These are phyloP conservation scores for Argya squamiceps DNA, from an alignment of 2,797 vertebrate genomes.

Conservation along the genomic window DNA sequence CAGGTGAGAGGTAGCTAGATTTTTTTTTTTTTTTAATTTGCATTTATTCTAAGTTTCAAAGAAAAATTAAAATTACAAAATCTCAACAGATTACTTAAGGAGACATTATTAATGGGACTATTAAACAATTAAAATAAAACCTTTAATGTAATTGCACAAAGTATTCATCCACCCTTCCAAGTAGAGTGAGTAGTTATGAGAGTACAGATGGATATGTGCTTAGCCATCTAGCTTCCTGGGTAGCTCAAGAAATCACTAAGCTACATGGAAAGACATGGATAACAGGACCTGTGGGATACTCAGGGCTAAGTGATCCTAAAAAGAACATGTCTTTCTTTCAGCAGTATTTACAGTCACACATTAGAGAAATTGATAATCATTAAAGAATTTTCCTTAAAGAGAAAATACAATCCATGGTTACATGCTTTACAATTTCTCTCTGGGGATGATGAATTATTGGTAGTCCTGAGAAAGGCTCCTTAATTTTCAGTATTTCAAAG, in stretches of 20 bases:
- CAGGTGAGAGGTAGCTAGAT: conserved; percentile 31
- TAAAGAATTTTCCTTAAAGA: not conserved
- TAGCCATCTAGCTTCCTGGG: not conserved
- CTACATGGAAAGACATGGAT: not conserved
- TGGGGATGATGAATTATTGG: not conserved
- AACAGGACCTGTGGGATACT: not conserved
- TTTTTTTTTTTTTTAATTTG: conserved; percentile 7
- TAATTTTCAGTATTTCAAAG: not conserved
- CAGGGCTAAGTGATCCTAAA: not conserved
- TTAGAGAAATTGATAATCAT: not conserved
- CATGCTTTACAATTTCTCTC: not conserved
- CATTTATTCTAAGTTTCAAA: conserved; percentile 65
- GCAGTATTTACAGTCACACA: not conserved
- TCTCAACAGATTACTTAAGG: conserved; percentile 49
- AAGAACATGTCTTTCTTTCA: not conserved
- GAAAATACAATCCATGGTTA: not conserved
- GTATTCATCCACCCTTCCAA: conserved; percentile 26
- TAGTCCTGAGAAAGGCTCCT: not conserved
- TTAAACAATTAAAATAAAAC: conserved; percentile 66
- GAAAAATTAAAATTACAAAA: conserved; percentile 57
- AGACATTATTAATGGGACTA: conserved; percentile 62
- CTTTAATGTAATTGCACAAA: conserved; percentile 53
- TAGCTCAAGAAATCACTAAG: not conserved
- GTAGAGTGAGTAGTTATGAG: not conserved
- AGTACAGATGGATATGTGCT: not conserved